These are phyloP conservation scores for Phoenicopterus ruber DNA, from an alignment of 2,113 vertebrate genomes.

Conservation along the genomic window DNA sequence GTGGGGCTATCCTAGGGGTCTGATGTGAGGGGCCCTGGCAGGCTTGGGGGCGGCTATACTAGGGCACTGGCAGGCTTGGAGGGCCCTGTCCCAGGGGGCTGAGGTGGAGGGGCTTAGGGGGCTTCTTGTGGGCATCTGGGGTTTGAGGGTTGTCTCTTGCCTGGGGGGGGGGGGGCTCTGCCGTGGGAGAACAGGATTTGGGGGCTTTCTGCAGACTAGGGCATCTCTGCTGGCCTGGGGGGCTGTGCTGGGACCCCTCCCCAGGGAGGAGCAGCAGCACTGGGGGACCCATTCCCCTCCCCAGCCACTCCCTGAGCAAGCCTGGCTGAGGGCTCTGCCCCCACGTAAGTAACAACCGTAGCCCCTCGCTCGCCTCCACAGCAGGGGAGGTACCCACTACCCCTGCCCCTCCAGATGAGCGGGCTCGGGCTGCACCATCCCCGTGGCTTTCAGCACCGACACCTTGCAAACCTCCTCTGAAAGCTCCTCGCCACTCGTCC, in stretches of 20 bases:
- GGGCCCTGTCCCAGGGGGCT: neutral
- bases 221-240: neutral
- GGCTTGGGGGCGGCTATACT: too few species aligned
- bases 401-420: neutral
- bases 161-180: neutral
- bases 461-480: neutral
- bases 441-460: accelerated
- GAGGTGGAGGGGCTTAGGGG: neutral
- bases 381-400: accelerated
- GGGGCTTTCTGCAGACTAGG: neutral
- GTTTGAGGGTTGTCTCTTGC: neutral
- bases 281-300: neutral
- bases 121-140: neutral
- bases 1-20: too few species aligned
- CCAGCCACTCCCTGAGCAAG: too few species aligned
- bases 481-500: neutral
- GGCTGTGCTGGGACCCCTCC: neutral
- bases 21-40: too few species aligned
- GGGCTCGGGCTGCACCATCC: accelerated
- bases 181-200: neutral
- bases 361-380: neutral
- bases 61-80: too few species aligned
- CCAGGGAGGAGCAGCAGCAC: neutral
- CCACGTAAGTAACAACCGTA: neutral
- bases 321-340: neutral